Evolutionary conservation across 64 coral and sea anemone species (phyloP).

Genomic region (Porites lutea): DNA sequence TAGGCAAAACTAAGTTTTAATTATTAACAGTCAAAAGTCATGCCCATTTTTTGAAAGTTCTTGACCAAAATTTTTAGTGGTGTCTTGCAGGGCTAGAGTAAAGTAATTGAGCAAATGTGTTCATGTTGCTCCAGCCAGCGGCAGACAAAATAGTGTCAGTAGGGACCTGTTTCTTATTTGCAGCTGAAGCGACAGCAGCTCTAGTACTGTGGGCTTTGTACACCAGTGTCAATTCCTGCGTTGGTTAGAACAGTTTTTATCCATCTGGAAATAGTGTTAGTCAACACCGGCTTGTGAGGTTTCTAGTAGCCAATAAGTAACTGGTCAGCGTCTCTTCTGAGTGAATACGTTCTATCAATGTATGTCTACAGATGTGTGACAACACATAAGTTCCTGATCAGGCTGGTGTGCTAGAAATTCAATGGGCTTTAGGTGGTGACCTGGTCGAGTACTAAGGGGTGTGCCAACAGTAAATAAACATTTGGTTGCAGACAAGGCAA

Average conservation of each 20-base stretch:
- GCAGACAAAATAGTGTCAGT: slow-evolving; percentile 29
- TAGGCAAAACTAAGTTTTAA: background rate
- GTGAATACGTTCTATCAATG: slow-evolving; percentile 13
- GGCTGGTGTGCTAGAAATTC: slow-evolving; percentile 46
- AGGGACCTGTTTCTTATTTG: slow-evolving; percentile 13
- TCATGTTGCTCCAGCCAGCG: slow-evolving; percentile 18
- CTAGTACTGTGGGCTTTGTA: too few species aligned
- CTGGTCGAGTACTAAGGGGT: slow-evolving; percentile 43
- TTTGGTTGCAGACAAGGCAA: slow-evolving; percentile 15
- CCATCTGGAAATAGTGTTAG: slow-evolving; percentile 73
- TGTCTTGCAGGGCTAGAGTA: slow-evolving; percentile 37
- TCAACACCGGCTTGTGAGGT: slow-evolving; percentile 55
- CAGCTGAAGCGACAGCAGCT: slow-evolving; percentile 20
- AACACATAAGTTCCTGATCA: slow-evolving; percentile 40
- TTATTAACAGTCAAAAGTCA: background rate
- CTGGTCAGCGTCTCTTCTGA: slow-evolving; percentile 19
- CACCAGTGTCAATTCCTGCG: too few species aligned
- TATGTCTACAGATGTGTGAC: slow-evolving; percentile 34
- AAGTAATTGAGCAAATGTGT: slow-evolving; percentile 41
- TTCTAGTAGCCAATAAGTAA: slow-evolving; percentile 58
- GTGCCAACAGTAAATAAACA: slow-evolving; percentile 27
- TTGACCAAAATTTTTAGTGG: background rate
- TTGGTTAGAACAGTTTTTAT: too few species aligned
- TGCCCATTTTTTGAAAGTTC: background rate
- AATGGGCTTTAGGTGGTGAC: slow-evolving; percentile 36